These are phyloP conservation scores for Plecotus auritus DNA, from an alignment of 2,113 vertebrate species.

Conservation along the genomic window DNA sequence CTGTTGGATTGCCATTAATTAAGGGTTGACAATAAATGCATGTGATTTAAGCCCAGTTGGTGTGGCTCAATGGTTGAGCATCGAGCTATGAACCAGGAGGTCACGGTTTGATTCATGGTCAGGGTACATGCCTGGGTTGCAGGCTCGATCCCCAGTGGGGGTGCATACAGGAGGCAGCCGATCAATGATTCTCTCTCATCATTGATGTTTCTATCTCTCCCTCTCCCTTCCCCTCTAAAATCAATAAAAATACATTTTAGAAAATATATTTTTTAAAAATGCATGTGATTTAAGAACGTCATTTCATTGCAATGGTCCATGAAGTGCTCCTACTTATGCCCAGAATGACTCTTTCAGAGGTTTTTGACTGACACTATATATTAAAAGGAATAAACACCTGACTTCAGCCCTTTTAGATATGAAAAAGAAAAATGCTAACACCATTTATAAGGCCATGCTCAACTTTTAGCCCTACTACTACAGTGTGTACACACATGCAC, in stretches of 20 bases:
- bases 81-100: too few relatives aligned
- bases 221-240: too few relatives aligned
- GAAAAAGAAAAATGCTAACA: background rate
- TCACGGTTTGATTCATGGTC: too few relatives aligned
- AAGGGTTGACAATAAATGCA: background rate
- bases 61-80: too few relatives aligned
- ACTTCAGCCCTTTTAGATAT: background rate
- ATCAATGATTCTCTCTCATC: too few relatives aligned
- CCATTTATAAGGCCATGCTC: background rate
- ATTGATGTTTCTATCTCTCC: too few relatives aligned
- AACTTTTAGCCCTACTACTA: background rate
- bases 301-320: background rate
- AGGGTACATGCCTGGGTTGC: too few relatives aligned
- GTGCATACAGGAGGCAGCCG: too few relatives aligned
- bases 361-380: background rate
- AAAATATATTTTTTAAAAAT: background rate
- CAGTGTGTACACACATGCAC: background rate
- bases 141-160: too few relatives aligned
- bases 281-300: conserved; percentile 3
- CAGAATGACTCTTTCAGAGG: background rate
- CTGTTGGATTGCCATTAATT: conserved; percentile 11
- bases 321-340: conserved; percentile 3
- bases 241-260: too few relatives aligned
- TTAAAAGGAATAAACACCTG: conserved; percentile 38
- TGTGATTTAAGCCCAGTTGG: too few relatives aligned